Conservation (phyloP, 2,113 vertebrate genomes). For the Mixornis gularis region DNA sequence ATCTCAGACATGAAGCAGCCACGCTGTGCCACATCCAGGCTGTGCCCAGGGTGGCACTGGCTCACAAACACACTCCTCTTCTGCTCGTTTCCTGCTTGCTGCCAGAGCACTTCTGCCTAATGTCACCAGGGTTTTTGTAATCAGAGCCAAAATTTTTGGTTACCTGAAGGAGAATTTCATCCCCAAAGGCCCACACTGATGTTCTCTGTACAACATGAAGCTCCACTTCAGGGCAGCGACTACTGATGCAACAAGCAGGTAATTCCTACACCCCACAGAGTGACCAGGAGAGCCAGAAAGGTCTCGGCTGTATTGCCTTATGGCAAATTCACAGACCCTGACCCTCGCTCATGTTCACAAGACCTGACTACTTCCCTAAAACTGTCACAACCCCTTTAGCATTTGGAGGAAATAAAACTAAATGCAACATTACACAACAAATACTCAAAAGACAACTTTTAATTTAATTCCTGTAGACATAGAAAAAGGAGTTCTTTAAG, state of each 20-base stretch:
- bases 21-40: neutral
- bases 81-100: neutral
- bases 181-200: neutral
- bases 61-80: neutral
- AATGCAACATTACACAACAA: conserved; percentile 42
- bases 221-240: neutral
- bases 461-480: conserved; percentile 57
- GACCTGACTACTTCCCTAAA: neutral
- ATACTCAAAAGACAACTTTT: conserved; percentile 46
- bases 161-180: neutral
- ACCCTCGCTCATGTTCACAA: neutral
- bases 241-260: neutral
- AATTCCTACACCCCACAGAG: neutral
- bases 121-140: neutral
- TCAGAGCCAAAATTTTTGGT: neutral
- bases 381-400: conserved; percentile 26
- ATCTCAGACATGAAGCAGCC: neutral
- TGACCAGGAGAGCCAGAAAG: neutral
- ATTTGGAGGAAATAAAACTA: conserved; percentile 63
- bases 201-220: neutral
- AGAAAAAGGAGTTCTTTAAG: conserved; percentile 40
- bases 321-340: neutral
- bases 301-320: neutral
- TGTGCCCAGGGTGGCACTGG: neutral
- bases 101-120: neutral